phyloP scores from a whole-genome alignment of 2,888 invertebrate species.

The Cecidostiba fungosa region DNA sequence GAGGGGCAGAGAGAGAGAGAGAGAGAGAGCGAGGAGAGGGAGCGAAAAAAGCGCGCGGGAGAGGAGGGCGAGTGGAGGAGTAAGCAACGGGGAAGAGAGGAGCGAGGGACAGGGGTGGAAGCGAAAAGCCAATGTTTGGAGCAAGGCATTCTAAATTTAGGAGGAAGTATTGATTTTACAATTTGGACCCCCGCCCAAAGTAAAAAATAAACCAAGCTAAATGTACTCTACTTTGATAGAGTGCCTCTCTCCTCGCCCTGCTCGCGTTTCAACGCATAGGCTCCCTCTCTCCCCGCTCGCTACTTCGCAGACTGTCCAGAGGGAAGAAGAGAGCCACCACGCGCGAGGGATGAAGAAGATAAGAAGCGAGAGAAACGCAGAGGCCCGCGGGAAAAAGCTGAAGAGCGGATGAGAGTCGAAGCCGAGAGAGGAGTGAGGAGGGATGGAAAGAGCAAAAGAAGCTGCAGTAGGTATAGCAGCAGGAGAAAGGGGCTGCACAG shows the following conservation, averaged over 20 bases:
- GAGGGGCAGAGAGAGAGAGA: neutral
- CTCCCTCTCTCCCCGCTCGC: conserved; percentile 24
- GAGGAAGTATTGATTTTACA: conserved; percentile 80
- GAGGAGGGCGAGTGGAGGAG: neutral
- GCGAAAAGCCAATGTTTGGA: conserved; percentile 67
- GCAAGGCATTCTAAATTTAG: conserved; percentile 78
- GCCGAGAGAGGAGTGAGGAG: neutral
- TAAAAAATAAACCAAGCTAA: conserved; percentile 80
- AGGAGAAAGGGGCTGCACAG: conserved; percentile 21
- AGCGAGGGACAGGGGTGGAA: conserved; percentile 54
- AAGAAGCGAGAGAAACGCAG: conserved; percentile 24
- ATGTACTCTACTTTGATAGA: conserved; percentile 80
- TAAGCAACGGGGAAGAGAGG: neutral
- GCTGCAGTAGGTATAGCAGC: neutral
- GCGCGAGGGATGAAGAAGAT: conserved; percentile 13
- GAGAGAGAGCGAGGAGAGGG: neutral
- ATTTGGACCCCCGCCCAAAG: conserved; percentile 79
- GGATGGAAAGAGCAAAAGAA: neutral
- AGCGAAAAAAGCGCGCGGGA: neutral
- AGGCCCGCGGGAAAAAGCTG: conserved; percentile 46
- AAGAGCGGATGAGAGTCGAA: conserved; percentile 45
- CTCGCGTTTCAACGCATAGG: conserved; percentile 75
- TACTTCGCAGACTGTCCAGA: conserved; percentile 12
- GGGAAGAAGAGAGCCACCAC: conserved; percentile 63
- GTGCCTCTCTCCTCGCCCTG: conserved; percentile 72